phyloP scores from a whole-genome alignment of 2,888 invertebrate genomes.

The Petrophora chlorosata region DNA sequence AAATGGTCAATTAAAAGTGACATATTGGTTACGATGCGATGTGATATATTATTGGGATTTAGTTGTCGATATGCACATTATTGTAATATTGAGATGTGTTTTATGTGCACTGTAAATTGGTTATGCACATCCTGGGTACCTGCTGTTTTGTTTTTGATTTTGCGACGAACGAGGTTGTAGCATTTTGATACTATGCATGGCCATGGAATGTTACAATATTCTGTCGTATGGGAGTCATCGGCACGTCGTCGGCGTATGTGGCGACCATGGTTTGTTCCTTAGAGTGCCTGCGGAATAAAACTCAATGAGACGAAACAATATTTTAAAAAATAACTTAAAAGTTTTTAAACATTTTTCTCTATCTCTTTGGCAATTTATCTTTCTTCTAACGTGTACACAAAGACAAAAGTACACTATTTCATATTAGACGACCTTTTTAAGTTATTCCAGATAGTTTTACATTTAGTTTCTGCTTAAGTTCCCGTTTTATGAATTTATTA shows the following conservation, averaged over 20 bases:
- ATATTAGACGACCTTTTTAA: constrained; percentile 36
- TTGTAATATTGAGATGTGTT: constrained; percentile 50
- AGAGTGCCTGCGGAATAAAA: constrained; percentile 35
- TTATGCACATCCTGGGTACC: constrained; percentile 70
- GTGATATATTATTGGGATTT: constrained; percentile 37
- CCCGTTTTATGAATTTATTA: constrained; percentile 41
- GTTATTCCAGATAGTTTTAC: constrained; percentile 33
- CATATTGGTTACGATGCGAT: constrained; percentile 59
- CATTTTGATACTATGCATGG: constrained; percentile 73
- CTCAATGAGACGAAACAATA: constrained; percentile 44
- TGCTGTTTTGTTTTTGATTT: constrained; percentile 65
- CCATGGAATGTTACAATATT: constrained; percentile 67
- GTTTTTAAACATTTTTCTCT: constrained; percentile 31
- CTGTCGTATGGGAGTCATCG: constrained; percentile 39
- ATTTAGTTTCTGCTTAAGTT: constrained; percentile 38
- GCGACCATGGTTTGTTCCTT: constrained; percentile 49
- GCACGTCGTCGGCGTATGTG: constrained; percentile 42
- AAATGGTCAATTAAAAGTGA: constrained; percentile 62
- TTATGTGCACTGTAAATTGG: constrained; percentile 72
- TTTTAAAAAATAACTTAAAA: constrained; percentile 19
- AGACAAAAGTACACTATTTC: constrained; percentile 40
- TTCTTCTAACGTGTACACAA: constrained; percentile 39
- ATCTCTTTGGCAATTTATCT: constrained; percentile 7
- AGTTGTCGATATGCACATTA: constrained; percentile 54
- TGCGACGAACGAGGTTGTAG: constrained; percentile 65